These are phyloP conservation scores for Physeter macrocephalus DNA, from an alignment of 2,113 vertebrate species.

Conservation along the genomic window DNA sequence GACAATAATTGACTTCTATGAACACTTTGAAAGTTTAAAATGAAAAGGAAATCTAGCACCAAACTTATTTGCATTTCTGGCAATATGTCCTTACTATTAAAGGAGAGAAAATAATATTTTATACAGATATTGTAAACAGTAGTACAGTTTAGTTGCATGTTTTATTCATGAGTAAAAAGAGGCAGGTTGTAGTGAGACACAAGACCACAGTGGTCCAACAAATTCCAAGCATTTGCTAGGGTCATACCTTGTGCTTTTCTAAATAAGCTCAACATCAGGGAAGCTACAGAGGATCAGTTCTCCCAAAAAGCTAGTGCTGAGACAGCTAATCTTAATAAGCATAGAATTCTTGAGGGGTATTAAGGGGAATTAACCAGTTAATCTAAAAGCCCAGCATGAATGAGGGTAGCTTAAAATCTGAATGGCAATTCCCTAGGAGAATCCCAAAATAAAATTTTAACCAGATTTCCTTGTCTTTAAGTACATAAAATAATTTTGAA, in stretches of 20 bases:
- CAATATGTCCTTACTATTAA: not conserved
- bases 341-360: not conserved
- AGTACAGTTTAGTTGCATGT: not conserved
- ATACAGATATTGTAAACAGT: not conserved
- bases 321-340: not conserved
- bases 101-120: not conserved
- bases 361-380: slow-evolving; percentile 1
- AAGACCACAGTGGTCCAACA: slow-evolving; percentile 5
- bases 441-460: not conserved
- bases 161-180: slow-evolving; percentile 57
- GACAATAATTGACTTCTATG: not conserved
- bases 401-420: not conserved
- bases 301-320: slow-evolving; percentile 16
- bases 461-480: not conserved
- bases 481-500: not conserved
- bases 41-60: not conserved
- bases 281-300: slow-evolving; percentile 17
- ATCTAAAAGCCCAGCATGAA: not conserved
- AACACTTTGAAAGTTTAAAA: not conserved
- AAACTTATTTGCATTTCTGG: not conserved
- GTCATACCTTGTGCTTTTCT: slow-evolving; percentile 15
- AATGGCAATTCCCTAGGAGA: not conserved
- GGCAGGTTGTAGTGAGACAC: not conserved
- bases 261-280: slow-evolving; percentile 38
- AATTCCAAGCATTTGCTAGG: not conserved